Percentiles rank a stretch among this genome's conserved stretches.
Evolutionary conservation across 2,113 vertebrate genomes (phyloP).

Genomic region (Neolamprologus longior): DNA sequence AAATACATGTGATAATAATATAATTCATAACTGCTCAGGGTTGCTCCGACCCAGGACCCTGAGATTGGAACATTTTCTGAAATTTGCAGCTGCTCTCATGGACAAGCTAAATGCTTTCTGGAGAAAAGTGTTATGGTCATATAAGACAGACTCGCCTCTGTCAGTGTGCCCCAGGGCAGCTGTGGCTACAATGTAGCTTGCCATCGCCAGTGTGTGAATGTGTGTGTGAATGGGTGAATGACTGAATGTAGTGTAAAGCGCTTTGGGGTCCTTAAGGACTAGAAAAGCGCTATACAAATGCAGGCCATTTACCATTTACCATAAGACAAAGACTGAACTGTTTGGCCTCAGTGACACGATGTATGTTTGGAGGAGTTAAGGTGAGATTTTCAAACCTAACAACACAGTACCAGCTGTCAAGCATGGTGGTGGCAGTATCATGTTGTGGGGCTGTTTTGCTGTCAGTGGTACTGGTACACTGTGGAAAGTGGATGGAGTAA

Average conservation of each 20-base stretch:
- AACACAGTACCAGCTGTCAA: background rate
- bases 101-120: rapidly evolving
- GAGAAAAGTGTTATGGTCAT: background rate
- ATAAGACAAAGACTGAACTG: background rate
- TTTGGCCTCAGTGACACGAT: background rate
- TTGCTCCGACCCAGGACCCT: background rate
- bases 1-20: too few relatives aligned
- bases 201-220: too few relatives aligned
- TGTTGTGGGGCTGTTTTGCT: background rate
- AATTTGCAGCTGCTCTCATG: background rate
- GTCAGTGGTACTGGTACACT: background rate
- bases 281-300: too few relatives aligned
- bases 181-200: too few relatives aligned
- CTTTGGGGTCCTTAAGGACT: too few relatives aligned
- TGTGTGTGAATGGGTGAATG: too few relatives aligned
- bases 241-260: too few relatives aligned
- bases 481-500: background rate
- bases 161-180: too few relatives aligned
- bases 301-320: too few relatives aligned
- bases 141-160: too few relatives aligned
- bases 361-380: background rate
- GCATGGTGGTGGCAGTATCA: background rate
- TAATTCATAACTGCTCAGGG: too few relatives aligned
- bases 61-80: background rate
- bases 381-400: background rate